phyloP scores from a whole-genome alignment of 2,113 vertebrate genomes.

The Esox niger region DNA sequence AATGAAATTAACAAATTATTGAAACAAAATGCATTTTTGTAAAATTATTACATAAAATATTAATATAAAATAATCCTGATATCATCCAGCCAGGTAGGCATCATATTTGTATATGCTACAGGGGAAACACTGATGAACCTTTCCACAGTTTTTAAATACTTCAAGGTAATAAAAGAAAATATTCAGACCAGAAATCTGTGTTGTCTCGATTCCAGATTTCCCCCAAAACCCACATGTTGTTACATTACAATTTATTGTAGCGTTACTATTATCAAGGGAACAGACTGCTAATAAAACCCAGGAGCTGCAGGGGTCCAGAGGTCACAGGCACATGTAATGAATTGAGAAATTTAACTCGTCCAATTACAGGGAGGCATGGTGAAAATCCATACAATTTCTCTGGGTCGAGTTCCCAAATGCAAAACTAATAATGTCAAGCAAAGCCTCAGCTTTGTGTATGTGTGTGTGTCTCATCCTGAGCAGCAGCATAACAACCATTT shows the following conservation, averaged over 20 bases:
- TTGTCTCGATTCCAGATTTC: too few species aligned
- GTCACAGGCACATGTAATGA: slow-evolving; percentile 77
- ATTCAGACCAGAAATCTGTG: too few species aligned
- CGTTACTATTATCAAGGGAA: slow-evolving; percentile 73
- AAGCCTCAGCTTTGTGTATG: slow-evolving; percentile 61
- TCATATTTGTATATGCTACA: slow-evolving; percentile 10
- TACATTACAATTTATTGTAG: too few species aligned
- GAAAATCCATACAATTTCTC: slow-evolving; percentile 78
- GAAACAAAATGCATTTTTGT: too few species aligned
- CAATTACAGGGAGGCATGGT: slow-evolving; percentile 75
- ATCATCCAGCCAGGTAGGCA: too few species aligned
- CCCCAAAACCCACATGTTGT: too few species aligned
- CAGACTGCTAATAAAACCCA: slow-evolving; percentile 75
- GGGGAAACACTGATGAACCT: too few species aligned
- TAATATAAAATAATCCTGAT: too few species aligned
- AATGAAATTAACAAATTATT: too few species aligned
- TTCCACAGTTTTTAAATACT: too few species aligned
- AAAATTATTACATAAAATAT: too few species aligned
- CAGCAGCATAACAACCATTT: slow-evolving; percentile 38
- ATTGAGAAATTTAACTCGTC: slow-evolving; percentile 81
- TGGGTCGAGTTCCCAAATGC: slow-evolving; percentile 74
- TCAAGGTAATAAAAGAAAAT: too few species aligned
- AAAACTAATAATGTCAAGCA: slow-evolving; percentile 80
- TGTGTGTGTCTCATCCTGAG: slow-evolving; percentile 33
- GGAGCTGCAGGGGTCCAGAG: slow-evolving; percentile 67